Evolutionary conservation across 2,797 vertebrate species (phyloP), one percentile per base, ranked within the genome.

Genomic region (Avahi laniger): DNA sequence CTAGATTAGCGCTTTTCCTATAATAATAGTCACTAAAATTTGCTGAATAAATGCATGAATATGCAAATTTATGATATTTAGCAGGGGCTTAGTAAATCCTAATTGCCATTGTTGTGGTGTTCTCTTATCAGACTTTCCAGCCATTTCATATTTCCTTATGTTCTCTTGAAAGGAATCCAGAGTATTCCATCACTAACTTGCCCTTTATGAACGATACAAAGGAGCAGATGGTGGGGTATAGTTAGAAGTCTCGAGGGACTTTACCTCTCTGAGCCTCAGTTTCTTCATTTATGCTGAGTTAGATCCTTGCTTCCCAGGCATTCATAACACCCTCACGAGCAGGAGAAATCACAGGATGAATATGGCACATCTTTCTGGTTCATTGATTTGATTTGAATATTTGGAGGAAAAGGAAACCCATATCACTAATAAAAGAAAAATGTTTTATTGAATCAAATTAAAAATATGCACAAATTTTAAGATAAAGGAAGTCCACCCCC

Each of bases 111-210:
- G 84, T 92, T 86, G 35, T 5, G 8, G 63, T 88, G 43, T 63
- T 75, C 90, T 96, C 85, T 82, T 96, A 91, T 91, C 84, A 95
- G 89, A 65, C 90, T 92, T 96, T 83, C 81, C 76, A 90, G 84
- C 76, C 95, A 90, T 92, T 96, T 96, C 83, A 73, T 91, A 90
- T 94, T 96, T 96, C 73, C 92, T 97, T 86, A 79, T 95, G 84
- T 92, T 91, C 73, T 92, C 54, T 76, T 96, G 90, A 92, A 85
- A 79, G 30, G 84, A 93, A 97, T 92, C 80, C 78, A 92, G 91
- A 87, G 65, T 33, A 59, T 95, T 94, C 85, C 82, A 80, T 96
- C 92, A 97, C 73, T 57, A 81, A 38, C 63, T 50, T 97, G 95
- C 78, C 76, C 43, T 95, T 96, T 90, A 35, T 50, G 28, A 84